Base-by-base conservation (phyloP, 2,888 invertebrate genomes). In the Calameuta filiformis region DNA sequence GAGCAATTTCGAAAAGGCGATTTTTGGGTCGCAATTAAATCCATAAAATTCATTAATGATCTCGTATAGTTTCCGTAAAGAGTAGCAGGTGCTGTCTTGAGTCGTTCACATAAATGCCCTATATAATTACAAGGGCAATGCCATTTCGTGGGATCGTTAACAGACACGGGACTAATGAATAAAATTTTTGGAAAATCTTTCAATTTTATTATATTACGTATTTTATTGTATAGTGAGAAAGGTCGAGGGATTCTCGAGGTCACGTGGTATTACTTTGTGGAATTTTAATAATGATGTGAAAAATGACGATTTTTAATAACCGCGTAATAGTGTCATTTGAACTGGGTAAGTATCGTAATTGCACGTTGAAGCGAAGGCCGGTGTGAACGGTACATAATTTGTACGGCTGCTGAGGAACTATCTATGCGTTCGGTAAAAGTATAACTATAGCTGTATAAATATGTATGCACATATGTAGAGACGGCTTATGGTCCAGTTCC, bases 401-500 rank as follows among this genome's bases (percentile, higher is more conserved):
- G 56, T 56, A 15, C 23, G 56, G 56, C 56, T 56, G 56, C 56
- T 23, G 56, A 56, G 56, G 56, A 56, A 56, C 23, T 56, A 9
- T 56, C 6, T 56, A 56, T 1, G 23, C 23, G 56, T 56, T 9
- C 23, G 23, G 56, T 56, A 56, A 56, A 56, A 23, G 56, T 56
- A 56, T 56, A 23, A 9, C 56, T 23, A 56, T 56, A 56, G 23
- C 2, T 15, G 6, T 56, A 56, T 56, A 23, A 56, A 56, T 56
- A 56, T 56, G 56, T 56, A 56, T 56, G 23, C 56, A 23, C 9
- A 56, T 56, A 56, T 56, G 23, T 56, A 23, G 56, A 56, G 23
- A 56, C 56, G 77, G 77, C 79, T 76, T 75, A 73, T 79, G 82
- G 76, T 85, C 81, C 81, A 84, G 82, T 83, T 84, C 79, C 83